A percentile compares a stretch with the other conserved stretches of the same genome.
These are phyloP conservation scores for Diacarnus erythraeanus DNA, from an alignment of 37 sponge, comb jelly and placozoan genomes.

Conservation along the genomic window DNA sequence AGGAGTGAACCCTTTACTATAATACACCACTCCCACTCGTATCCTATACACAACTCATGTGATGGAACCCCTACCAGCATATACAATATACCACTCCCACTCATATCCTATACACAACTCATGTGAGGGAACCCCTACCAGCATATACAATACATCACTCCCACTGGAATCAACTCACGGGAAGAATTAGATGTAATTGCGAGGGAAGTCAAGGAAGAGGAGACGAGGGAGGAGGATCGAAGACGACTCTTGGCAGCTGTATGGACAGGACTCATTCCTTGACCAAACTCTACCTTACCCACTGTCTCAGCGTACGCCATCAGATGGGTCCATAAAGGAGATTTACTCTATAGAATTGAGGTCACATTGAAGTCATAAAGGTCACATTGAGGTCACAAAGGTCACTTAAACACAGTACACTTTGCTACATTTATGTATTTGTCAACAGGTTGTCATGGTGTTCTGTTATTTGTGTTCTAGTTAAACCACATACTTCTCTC, in stretches of 20 bases:
- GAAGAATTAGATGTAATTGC: background rate
- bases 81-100: too few relatives aligned
- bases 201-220: background rate
- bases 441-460: too few relatives aligned
- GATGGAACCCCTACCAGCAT: too few relatives aligned
- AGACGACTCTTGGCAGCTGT: background rate
- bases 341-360: constrained; percentile 42
- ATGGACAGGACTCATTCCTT: background rate
- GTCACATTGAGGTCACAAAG: background rate
- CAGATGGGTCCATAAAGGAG: constrained; percentile 78
- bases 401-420: background rate
- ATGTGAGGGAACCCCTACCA: too few relatives aligned
- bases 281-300: constrained; percentile 37
- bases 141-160: too few relatives aligned
- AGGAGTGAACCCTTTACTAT: too few relatives aligned
- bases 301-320: constrained; percentile 66
- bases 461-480: too few relatives aligned
- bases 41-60: too few relatives aligned
- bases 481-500: constrained; percentile 76
- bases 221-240: background rate
- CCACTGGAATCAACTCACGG: too few relatives aligned
- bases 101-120: too few relatives aligned
- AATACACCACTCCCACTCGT: too few relatives aligned
- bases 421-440: background rate
- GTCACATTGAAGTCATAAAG: background rate